phyloP scores from a whole-genome alignment of 2,113 vertebrate species.

The Apodemus sylvaticus region DNA sequence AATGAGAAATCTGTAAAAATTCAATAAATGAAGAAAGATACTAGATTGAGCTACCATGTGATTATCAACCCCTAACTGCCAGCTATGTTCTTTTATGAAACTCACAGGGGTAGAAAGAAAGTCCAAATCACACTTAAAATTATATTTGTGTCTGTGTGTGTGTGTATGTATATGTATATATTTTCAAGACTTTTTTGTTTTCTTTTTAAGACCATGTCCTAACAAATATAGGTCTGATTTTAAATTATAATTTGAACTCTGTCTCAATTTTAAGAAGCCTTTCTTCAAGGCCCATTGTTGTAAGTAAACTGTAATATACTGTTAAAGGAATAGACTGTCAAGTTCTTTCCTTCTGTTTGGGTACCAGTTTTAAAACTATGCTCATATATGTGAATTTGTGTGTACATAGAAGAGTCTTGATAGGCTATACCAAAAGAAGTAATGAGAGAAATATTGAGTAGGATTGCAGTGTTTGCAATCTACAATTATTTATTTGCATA shows the following conservation, averaged over 20 bases:
- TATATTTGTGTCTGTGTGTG: neutral
- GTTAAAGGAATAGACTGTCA: neutral
- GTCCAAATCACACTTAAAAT: slow-evolving; percentile 22
- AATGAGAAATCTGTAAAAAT: neutral
- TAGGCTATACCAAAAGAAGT: neutral
- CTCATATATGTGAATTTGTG: neutral
- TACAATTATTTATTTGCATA: neutral
- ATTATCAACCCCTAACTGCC: neutral
- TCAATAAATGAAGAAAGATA: slow-evolving; percentile 11
- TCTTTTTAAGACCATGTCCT: neutral
- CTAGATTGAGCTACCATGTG: neutral
- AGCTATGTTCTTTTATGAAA: neutral
- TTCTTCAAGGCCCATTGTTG: neutral
- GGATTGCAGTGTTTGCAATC: neutral
- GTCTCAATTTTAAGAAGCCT: neutral
- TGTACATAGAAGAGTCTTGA: neutral
- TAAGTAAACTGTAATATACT: neutral
- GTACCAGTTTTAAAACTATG: neutral
- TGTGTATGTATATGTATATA: no score
- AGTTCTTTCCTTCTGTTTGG: slow-evolving; percentile 18
- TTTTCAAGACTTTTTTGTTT: no score
- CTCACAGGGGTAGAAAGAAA: neutral
- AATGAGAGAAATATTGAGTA: neutral
- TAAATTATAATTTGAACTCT: slow-evolving; percentile 22
- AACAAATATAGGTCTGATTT: slow-evolving; percentile 4